Percentiles rank a stretch among this genome's conserved stretches.
Evolutionary conservation across 2,797 vertebrate genomes (phyloP).

Genomic region (Poecile montanus): DNA sequence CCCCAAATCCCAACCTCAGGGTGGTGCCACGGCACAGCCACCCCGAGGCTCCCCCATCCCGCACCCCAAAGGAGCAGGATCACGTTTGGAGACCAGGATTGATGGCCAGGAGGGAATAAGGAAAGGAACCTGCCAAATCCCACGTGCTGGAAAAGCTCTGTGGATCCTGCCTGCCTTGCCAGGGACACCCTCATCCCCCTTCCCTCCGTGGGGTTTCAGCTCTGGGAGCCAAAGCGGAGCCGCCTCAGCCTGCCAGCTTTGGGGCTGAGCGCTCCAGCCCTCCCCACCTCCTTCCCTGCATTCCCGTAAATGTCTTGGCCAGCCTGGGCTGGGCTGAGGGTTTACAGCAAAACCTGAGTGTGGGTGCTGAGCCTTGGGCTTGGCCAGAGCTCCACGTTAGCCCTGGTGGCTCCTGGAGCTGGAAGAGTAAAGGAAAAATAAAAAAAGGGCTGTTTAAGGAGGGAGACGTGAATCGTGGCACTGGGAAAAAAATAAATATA

Average conservation of each 20-base stretch:
- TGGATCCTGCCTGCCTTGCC: not conserved
- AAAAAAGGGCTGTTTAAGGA: not conserved
- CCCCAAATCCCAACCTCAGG: not conserved
- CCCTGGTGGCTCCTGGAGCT: not conserved
- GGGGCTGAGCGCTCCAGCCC: not conserved
- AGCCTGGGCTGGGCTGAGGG: not conserved
- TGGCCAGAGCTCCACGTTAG: not conserved
- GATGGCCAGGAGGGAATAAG: not conserved
- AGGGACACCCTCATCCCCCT: conserved; percentile 15
- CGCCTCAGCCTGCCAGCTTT: not conserved
- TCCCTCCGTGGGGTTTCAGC: not conserved
- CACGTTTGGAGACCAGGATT: fast-evolving
- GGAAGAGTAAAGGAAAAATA: not conserved
- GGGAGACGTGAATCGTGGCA: not conserved
- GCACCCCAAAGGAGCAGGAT: fast-evolving
- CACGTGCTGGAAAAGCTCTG: not conserved
- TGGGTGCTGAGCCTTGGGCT: not conserved
- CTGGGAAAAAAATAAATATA: not conserved
- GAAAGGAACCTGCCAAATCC: not conserved
- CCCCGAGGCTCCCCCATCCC: fast-evolving
- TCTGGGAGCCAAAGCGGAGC: conserved; percentile 24
- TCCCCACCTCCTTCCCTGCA: not conserved
- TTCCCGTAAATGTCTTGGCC: not conserved
- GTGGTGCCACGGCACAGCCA: fast-evolving
- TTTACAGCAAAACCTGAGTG: not conserved